Base-by-base conservation (phyloP, 2,888 invertebrate species). In the Agonum fuliginosum region DNA sequence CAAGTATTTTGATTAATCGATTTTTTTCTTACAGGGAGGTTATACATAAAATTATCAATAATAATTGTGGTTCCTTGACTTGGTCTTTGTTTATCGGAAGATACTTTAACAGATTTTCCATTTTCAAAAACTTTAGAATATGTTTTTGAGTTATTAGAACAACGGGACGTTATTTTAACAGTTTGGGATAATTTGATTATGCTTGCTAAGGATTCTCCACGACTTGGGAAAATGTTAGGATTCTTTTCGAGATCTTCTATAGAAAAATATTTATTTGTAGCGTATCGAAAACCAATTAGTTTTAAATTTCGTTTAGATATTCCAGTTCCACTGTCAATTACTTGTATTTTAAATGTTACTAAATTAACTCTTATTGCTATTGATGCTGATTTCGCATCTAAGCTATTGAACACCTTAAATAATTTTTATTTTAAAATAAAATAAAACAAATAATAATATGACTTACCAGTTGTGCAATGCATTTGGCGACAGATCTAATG, bases 301-400 rank as follows among this genome's bases (percentile, higher is more conserved):
- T 88, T 83, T 78, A 95, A 87, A 83, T 92, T 89, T 22, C 86
- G 82, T 81, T 87, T 85, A 1, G 86, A 81, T 27, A 95, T 90
- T 1, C 95, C 95, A 81, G 80, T 81, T 1, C 95, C 95, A 87
- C 95, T 94, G 84, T 95, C 95, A 41, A 94, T 88, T 3, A 95
- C 92, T 89, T 93, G 93, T 80, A 95, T 88, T 80, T 88, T 89
- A 81, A 89, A 89, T 79, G 89, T 88, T 75, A 87, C 83, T 22
- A 91, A 85, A 84, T 94, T 88, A 20, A 95, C 84, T 82, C 94
- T 88, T 70, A 95, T 88, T 17, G 93, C 93, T 76, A 95, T 90
- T 20, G 92, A 91, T 14, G 90, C 91, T 0, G 94, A 90, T 79
- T 89, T 88, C 6, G 93, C 93, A 86, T 94, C 93, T 79, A 95